Evolutionary conservation across 2,113 vertebrate species (phyloP), one percentile per base, ranked within the genome.

Genomic region (Scophthalmus maximus): DNA sequence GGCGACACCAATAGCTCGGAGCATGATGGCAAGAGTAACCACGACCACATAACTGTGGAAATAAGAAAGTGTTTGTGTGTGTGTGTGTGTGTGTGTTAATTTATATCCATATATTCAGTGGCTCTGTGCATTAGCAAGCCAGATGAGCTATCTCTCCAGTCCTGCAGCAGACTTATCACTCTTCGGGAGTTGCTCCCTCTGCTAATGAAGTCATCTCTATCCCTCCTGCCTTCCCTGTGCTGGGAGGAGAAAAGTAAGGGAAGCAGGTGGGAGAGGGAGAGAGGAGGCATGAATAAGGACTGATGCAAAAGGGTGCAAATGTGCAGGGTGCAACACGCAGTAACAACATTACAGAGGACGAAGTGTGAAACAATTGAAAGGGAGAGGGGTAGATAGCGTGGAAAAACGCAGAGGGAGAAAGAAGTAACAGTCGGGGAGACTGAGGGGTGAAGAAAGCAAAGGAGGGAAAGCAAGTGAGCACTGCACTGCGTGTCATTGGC

Each of bases 181-280:
- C 73, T 71, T 42, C 61, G 72, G 64, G 22, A 29, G 61, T 83
- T 73, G 71, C 76, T 74, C 67, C 73, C 79, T 74, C 58, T 68
- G 79, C 79, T 92, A 92, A 93, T 93, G 84, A 90, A 93, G 89
- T 89, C 88, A 85, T 93, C 84, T 87, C 82, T 76, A 64, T 70
- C 79, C 82, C 64, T 22, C 42, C 44, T 77, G 74, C 68, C 63
- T 73, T 9, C 62, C 47, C 40, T 1, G 8, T 1, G 25, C 18
- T 52, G 57, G 53, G 47, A 79, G 65, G 52, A 60, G 69, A 57
- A 72, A 71, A 84, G 81, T 62, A 51, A 63, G 30, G 68, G 56
- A 73, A 79, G 76, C 85, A 73, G 73, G 75, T 60, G 57, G 29
- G 51, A 58, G 61, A 62, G 40, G 32, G 26, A 55, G 38, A 57